A percentile compares a stretch with the other conserved stretches of the same genome.
Conservation (phyloP, 1,140 invertebrate species). For the Halyomorpha halys region DNA sequence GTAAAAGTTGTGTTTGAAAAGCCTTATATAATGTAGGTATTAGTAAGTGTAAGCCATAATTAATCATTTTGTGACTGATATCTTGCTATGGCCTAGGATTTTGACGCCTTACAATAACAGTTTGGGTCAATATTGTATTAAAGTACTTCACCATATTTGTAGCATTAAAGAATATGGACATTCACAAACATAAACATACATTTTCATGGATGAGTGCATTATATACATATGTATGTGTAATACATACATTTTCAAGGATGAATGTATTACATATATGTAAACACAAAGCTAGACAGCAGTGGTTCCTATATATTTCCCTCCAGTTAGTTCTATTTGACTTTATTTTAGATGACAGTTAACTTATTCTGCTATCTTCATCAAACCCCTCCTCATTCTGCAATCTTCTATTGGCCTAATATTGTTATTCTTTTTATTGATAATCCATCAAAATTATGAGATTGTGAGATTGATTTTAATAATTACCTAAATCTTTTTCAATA, state of each 20-base stretch:
- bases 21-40: slow-evolving; percentile 21
- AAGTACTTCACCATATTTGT: too few species aligned
- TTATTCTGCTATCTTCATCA: not conserved
- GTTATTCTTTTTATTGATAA: not conserved
- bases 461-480: too few species aligned
- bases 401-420: not conserved
- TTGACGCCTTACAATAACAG: slow-evolving; percentile 19
- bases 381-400: not conserved
- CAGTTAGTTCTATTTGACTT: not conserved
- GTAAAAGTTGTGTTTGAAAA: slow-evolving; percentile 17
- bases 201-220: not conserved
- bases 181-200: not conserved
- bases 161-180: too few species aligned
- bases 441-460: not conserved
- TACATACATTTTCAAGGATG: not conserved
- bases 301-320: not conserved
- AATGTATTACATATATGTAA: not conserved
- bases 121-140: not conserved
- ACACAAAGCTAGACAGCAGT: not conserved
- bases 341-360: not conserved
- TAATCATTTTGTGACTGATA: slow-evolving; percentile 23
- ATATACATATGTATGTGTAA: slow-evolving; percentile 3
- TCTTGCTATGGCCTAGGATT: slow-evolving; percentile 24
- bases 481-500: too few species aligned
- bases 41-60: slow-evolving; percentile 20